A percentile compares a stretch with the other conserved stretches of the same genome.
Evolutionary conservation across 2,888 invertebrate species (phyloP).

Genomic region (Acleris emargana): DNA sequence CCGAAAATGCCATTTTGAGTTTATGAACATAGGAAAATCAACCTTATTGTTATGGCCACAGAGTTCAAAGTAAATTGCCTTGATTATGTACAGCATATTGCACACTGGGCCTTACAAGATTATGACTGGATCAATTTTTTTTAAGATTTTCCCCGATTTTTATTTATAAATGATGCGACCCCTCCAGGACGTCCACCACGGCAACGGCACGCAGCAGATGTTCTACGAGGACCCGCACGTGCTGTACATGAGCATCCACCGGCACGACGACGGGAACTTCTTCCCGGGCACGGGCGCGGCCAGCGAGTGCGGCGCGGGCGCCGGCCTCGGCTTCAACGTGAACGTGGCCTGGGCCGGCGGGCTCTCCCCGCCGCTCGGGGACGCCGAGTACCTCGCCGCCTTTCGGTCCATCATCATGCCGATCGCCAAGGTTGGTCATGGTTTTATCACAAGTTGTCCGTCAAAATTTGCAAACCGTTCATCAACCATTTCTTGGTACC

Average conservation of each 20-base stretch:
- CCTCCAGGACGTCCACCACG: constrained; percentile 96
- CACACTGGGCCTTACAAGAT: no score
- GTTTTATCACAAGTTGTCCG: no score
- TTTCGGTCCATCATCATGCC: constrained; percentile 98
- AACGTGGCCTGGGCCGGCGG: constrained; percentile 98
- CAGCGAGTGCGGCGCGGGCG: constrained; percentile 94
- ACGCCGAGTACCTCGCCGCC: constrained; percentile 98
- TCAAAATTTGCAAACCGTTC: no score
- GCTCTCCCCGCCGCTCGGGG: constrained; percentile 94
- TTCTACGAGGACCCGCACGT: constrained; percentile 98
- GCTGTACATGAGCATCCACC: constrained; percentile 98
- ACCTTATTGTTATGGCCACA: no score
- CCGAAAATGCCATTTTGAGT: no score
- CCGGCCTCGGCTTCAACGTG: constrained; percentile 96
- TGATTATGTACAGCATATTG: no score
- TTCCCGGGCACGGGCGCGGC: constrained; percentile 99
- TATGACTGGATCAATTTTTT: no score
- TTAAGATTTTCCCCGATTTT: no score
- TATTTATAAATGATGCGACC: no score
- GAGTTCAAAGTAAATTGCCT: no score
- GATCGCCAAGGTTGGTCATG: constrained; percentile 87
- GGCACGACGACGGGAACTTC: constrained; percentile 99
- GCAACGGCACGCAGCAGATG: constrained; percentile 99
- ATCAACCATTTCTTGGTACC: no score
- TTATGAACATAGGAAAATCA: no score